phyloP scores from a whole-genome alignment of 2,113 vertebrate species.

The Mastomys natalensis region DNA sequence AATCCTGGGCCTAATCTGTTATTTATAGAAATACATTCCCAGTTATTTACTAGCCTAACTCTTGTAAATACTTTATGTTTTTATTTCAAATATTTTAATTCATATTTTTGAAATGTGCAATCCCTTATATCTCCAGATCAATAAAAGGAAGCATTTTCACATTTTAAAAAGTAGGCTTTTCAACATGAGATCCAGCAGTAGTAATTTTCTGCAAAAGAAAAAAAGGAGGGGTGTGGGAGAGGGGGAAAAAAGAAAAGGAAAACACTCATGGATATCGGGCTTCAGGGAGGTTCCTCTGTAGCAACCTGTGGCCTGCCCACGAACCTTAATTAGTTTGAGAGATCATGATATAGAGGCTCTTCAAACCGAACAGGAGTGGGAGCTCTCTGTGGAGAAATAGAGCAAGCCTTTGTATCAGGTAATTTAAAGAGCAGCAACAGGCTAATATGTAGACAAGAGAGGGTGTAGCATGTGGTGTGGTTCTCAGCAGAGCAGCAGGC shows the following conservation, averaged over 20 bases:
- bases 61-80: constrained; percentile 37
- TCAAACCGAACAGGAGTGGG: constrained; percentile 86
- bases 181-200: constrained; percentile 74
- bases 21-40: constrained; percentile 33
- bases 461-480: constrained; percentile 97
- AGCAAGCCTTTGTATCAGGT: constrained; percentile 91
- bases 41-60: not conserved
- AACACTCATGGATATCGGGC: constrained; percentile 70
- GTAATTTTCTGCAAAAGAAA: constrained; percentile 71
- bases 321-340: constrained; percentile 90
- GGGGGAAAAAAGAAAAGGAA: constrained; percentile 34
- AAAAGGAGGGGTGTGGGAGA: not conserved
- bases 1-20: not conserved
- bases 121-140: constrained; percentile 15
- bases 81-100: constrained; percentile 56
- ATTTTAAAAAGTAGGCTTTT: constrained; percentile 65
- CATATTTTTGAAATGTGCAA: not conserved
- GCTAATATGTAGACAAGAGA: constrained; percentile 89
- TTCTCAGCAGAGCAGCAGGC: constrained; percentile 99
- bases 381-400: constrained; percentile 86
- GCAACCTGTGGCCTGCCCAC: constrained; percentile 89
- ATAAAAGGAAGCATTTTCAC: constrained; percentile 28
- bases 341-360: constrained; percentile 91
- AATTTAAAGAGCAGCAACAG: constrained; percentile 94
- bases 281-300: constrained; percentile 79